Evolutionary conservation across 2,113 vertebrate species (phyloP), one percentile per base, ranked within the genome.

Genomic region (Phocoena sinus): DNA sequence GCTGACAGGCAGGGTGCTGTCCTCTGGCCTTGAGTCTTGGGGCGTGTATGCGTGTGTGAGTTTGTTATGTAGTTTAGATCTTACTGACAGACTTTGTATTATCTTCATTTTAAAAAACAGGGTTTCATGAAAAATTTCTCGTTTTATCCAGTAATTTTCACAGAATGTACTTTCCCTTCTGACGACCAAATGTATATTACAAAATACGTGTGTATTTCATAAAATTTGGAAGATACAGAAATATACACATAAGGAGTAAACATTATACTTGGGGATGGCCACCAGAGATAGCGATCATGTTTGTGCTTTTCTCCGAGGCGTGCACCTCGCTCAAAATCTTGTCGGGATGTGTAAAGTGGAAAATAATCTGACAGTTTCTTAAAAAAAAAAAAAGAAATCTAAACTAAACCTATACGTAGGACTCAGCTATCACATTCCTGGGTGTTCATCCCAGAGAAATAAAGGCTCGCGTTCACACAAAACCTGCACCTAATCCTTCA

Each of bases 241-340:
- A 50, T 21, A 53, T 7, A n/a, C 47, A 0, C 47, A 53, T 31
- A 3, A 77, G 10, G 74, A 33, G 33, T 53, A 20, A 20, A 7
- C 1, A 1, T 1, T 33, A 5, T 3, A 5, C 41, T 18, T 26
- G 44, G 33, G 4, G 0, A 31, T 11, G 44, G 41, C 8, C 6
- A 21, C 10, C 74, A 3, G 28, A 7, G 31, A 21, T 20, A 4
- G 11, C 44, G 3, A 3, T 21, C 47, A 60, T 1, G 0, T 50
- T 7, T 33, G 0, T 21, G 31, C 18, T 33, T 12, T 77, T 20
- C 74, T 53, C 47, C 3, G 0, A 77, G 31, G 74, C 31, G 1
- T 0, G 9, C 17, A 12, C 9, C 17, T 21, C 21, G 31, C 9
- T 33, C 74, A 33, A 11, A 33, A 3, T 20, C 47, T 33, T 21